Conservation (phyloP, 2,888 invertebrate species). For the Thymelicus sylvestris region DNA sequence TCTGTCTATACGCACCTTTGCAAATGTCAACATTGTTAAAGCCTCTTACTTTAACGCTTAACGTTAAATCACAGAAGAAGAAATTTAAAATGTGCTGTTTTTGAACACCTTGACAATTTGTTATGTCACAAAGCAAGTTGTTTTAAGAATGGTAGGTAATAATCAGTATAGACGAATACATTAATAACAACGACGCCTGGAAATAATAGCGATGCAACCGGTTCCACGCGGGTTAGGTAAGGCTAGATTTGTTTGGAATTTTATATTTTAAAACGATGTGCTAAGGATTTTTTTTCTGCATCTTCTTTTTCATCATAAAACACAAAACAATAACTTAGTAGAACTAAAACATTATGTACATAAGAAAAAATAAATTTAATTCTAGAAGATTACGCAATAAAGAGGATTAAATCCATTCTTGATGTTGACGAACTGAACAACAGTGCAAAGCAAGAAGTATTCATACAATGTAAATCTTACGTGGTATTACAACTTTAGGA, state of each 20-base stretch:
- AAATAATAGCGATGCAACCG: neutral
- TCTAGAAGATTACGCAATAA: neutral
- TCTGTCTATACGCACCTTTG: slow-evolving; percentile 17
- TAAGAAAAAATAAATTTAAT: neutral
- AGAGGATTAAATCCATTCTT: slow-evolving; percentile 9
- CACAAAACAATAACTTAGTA: too few relatives aligned
- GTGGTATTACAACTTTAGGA: slow-evolving; percentile 13
- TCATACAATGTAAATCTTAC: slow-evolving; percentile 36
- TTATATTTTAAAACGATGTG: neutral
- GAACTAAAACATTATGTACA: too few relatives aligned
- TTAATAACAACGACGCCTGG: neutral
- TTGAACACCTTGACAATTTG: too few relatives aligned
- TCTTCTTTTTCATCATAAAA: too few relatives aligned
- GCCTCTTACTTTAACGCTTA: neutral
- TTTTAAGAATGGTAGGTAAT: neutral
- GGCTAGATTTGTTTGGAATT: neutral
- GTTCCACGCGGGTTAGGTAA: neutral
- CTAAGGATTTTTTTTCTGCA: too few relatives aligned
- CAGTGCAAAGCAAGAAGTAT: slow-evolving; percentile 11
- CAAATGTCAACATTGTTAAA: slow-evolving; percentile 20
- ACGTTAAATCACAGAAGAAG: neutral
- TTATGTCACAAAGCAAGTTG: too few relatives aligned
- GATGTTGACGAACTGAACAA: neutral
- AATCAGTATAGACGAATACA: neutral
- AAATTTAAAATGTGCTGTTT: slow-evolving; percentile 3